Evolutionary conservation across 2,113 vertebrate genomes (phyloP).

Genomic region (Colistium nudipinnis): DNA sequence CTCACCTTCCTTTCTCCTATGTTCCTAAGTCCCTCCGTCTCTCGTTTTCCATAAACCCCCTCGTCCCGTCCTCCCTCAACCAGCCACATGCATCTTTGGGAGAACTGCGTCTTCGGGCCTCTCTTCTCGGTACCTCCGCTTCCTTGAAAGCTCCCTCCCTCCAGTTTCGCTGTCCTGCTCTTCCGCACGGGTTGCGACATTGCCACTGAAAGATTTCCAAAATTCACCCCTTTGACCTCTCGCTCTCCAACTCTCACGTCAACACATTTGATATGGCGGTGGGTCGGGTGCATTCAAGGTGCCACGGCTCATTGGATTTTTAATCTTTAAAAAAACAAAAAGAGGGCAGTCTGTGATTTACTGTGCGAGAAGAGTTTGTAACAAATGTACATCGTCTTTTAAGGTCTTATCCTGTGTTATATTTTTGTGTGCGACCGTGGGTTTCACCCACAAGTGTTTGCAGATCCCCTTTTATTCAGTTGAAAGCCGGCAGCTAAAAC

Average conservation of each 20-base stretch:
- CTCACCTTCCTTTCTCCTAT: conserved; percentile 52
- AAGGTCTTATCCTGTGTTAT: conserved; percentile 24
- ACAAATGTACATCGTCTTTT: conserved; percentile 4
- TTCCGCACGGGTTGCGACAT: conserved; percentile 36
- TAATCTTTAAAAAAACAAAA: conserved; percentile 23
- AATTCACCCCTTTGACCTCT: not conserved
- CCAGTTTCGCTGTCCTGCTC: conserved; percentile 44
- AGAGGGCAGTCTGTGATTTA: conserved; percentile 21
- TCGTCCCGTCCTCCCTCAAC: conserved; percentile 47
- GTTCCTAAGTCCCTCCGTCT: conserved; percentile 34
- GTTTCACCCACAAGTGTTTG: conserved; percentile 52
- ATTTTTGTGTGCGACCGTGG: conserved; percentile 24
- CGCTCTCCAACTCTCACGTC: conserved; percentile 12
- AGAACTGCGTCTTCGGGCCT: conserved; percentile 47
- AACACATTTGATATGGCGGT: not conserved
- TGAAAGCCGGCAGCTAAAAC: conserved; percentile 42
- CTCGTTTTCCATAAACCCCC: conserved; percentile 30
- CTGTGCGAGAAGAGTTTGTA: conserved; percentile 33
- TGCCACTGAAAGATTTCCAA: conserved; percentile 31
- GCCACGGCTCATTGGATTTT: conserved; percentile 7
- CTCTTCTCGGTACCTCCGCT: conserved; percentile 20
- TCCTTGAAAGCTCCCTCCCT: conserved; percentile 33
- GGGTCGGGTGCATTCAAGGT: not conserved
- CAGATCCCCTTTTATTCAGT: conserved; percentile 38
- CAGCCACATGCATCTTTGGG: conserved; percentile 68